Conservation (phyloP, 2,888 invertebrate genomes). For the Dugesia japonica region DNA sequence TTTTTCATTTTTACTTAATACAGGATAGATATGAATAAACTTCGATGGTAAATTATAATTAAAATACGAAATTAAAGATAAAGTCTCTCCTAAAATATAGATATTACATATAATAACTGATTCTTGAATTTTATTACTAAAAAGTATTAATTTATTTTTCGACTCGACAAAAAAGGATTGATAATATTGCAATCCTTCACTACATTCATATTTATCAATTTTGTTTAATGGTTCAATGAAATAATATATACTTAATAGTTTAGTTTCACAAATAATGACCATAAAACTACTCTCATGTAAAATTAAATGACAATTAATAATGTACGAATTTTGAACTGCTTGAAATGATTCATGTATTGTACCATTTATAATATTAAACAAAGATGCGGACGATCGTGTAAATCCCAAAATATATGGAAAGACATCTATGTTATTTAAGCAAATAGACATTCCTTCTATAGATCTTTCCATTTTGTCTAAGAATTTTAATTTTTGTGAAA, state of each 20-base stretch:
- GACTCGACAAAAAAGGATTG: not conserved
- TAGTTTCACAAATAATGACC: not conserved
- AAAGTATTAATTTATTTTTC: not conserved
- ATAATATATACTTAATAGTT: not conserved
- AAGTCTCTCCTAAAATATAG: not conserved
- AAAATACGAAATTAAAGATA: not conserved
- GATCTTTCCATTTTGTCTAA: conserved; percentile 63
- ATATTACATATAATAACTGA: not conserved
- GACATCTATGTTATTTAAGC: conserved; percentile 50
- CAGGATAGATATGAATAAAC: not conserved
- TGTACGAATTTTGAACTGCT: not conserved
- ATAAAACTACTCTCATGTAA: not conserved
- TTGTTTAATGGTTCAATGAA: not conserved
- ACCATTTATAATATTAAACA: conserved; percentile 72
- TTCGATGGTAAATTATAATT: not conserved
- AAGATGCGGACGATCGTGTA: not conserved
- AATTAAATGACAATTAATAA: not conserved
- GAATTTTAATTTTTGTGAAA: conserved; percentile 86
- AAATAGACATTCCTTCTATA: conserved; percentile 63
- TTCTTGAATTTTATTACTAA: not conserved
- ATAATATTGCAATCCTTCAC: not conserved
- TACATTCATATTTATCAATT: not conserved
- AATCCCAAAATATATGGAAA: not conserved
- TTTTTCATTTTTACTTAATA: not conserved
- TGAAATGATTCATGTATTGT: conserved; percentile 38